phyloP scores from a whole-genome alignment of 2,888 invertebrate genomes.

The Colostygia pectinataria region DNA sequence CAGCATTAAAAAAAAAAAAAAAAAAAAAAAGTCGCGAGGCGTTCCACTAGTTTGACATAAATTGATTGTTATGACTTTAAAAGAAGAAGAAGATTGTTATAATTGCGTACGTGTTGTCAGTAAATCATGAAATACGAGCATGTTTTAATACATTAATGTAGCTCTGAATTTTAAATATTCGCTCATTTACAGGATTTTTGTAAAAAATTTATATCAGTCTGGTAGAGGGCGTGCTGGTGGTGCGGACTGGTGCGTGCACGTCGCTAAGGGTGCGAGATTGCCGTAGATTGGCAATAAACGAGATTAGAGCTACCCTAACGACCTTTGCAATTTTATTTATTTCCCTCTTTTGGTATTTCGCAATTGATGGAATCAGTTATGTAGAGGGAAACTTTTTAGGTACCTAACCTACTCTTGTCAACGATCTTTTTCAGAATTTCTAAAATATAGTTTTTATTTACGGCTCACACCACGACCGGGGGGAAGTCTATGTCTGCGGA shows the following conservation, averaged over 20 bases:
- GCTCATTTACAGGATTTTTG: no score
- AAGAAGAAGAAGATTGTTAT: no score
- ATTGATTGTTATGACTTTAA: slow-evolving; percentile 23
- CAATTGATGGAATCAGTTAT: not conserved
- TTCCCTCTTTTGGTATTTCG: slow-evolving; percentile 17
- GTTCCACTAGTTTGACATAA: slow-evolving; percentile 16
- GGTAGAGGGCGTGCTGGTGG: not conserved
- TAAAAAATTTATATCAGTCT: no score
- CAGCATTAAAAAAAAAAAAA: no score
- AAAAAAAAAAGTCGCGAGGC: no score
- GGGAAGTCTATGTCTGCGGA: no score
- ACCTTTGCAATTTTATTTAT: slow-evolving; percentile 26
- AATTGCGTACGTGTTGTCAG: slow-evolving; percentile 10
- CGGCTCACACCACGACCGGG: no score
- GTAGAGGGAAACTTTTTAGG: not conserved
- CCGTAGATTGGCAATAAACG: slow-evolving; percentile 51
- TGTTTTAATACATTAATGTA: no score
- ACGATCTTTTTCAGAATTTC: no score
- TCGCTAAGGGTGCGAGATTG: slow-evolving; percentile 26
- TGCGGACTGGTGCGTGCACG: slow-evolving; percentile 14
- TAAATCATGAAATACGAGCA: slow-evolving; percentile 3
- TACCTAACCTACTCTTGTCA: no score
- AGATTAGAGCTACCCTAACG: slow-evolving; percentile 38
- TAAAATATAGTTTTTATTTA: no score
- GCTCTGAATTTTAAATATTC: no score